Conservation (phyloP, 2,888 invertebrate genomes). For the Antitype chi region DNA sequence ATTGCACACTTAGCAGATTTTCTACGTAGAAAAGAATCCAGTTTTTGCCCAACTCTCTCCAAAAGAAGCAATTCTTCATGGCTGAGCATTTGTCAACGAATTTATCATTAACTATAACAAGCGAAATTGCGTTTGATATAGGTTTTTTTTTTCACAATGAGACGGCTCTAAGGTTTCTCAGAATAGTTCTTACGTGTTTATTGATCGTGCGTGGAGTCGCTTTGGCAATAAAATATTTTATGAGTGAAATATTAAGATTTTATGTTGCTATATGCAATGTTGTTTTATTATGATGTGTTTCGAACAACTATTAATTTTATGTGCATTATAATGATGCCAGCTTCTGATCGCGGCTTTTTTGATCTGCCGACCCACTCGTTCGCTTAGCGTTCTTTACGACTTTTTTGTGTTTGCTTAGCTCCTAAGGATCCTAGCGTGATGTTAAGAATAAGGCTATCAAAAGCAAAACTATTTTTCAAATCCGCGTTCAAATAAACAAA, state of each 20-base stretch:
- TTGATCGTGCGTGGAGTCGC: constrained; percentile 32
- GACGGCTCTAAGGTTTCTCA: constrained; percentile 1
- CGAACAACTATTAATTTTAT: constrained; percentile 33
- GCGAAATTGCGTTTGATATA: constrained; percentile 22
- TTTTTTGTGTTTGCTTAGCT: too few relatives aligned
- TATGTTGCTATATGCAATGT: constrained; percentile 30
- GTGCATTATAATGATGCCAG: not conserved
- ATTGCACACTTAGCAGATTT: constrained; percentile 13
- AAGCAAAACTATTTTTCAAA: too few relatives aligned
- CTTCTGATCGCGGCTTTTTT: too few relatives aligned
- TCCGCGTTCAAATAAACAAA: too few relatives aligned
- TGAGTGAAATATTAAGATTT: constrained; percentile 40
- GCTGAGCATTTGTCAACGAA: constrained; percentile 28
- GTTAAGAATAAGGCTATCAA: too few relatives aligned
- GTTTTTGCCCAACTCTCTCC: not conserved
- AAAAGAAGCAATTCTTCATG: constrained; percentile 21
- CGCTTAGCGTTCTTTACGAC: too few relatives aligned
- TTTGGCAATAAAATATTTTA: constrained; percentile 41
- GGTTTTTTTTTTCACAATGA: constrained; percentile 12
- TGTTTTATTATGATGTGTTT: constrained; percentile 49
- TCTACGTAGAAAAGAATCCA: not conserved
- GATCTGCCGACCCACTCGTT: too few relatives aligned
- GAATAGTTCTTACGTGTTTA: constrained; percentile 25
- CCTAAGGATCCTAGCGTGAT: too few relatives aligned
- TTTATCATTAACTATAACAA: constrained; percentile 16